These are phyloP conservation scores for Pogonocichla stellata DNA, from an alignment of 2,113 vertebrate genomes.

Conservation along the genomic window DNA sequence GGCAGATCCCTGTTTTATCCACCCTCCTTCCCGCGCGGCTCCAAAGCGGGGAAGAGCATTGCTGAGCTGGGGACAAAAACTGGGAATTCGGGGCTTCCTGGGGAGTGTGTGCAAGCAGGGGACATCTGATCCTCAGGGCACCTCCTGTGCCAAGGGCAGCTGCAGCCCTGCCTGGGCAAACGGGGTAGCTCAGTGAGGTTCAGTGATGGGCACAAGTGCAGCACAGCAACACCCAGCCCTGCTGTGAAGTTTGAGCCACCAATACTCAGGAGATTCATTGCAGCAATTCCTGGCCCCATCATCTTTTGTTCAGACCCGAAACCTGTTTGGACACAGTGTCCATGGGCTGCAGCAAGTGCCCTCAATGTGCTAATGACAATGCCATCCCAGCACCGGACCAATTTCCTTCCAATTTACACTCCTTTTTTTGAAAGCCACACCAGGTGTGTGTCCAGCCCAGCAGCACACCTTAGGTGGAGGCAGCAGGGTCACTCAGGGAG, in stretches of 20 bases:
- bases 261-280: not conserved
- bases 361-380: accelerated
- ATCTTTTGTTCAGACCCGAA: not conserved
- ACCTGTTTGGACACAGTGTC: accelerated
- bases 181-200: accelerated
- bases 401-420: not conserved
- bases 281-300: not conserved
- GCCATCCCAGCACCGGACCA: accelerated
- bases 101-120: accelerated
- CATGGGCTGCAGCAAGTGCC: not conserved
- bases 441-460: not conserved
- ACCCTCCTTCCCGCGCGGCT: not conserved
- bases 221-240: not conserved
- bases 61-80: accelerated
- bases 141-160: not conserved
- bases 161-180: not conserved
- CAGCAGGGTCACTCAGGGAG: not conserved
- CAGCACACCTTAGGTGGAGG: not conserved
- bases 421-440: not conserved
- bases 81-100: not conserved
- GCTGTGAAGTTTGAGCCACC: not conserved
- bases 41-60: accelerated
- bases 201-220: accelerated
- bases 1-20: not conserved
- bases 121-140: not conserved